Percentiles rank a stretch among this genome's conserved stretches.
phyloP scores from a whole-genome alignment of 2,888 invertebrate species.

The Macrophya alboannulata region DNA sequence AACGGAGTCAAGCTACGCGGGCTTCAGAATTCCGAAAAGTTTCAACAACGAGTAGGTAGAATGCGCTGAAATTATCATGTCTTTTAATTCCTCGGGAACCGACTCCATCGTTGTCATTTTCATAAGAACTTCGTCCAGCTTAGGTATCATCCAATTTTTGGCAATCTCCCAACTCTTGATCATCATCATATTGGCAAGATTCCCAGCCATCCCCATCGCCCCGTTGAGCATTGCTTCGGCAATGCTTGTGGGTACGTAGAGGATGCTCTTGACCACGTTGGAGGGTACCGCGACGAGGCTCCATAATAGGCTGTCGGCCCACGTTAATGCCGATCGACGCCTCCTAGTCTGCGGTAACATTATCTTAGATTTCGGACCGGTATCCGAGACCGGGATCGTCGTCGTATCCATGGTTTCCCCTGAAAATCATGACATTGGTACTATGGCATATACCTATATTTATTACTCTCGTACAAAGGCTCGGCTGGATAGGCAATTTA shows the following conservation, averaged over 20 bases:
- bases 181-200: not conserved
- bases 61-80: constrained; percentile 57
- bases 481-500: no score
- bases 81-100: constrained; percentile 58
- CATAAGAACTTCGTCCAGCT: constrained; percentile 59
- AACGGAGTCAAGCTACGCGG: not conserved
- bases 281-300: constrained; percentile 1
- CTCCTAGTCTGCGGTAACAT: not conserved
- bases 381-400: not conserved
- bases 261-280: constrained; percentile 28
- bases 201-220: not conserved
- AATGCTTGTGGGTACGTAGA: constrained; percentile 22
- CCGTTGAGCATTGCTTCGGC: not conserved
- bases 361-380: not conserved
- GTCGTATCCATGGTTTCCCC: not conserved
- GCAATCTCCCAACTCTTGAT: constrained; percentile 50
- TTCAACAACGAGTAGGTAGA: constrained; percentile 61
- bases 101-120: constrained; percentile 45
- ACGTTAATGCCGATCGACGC: not conserved
- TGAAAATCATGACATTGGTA: not conserved
- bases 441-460: not conserved
- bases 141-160: constrained; percentile 62
- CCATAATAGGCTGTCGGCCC: not conserved
- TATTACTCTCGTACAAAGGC: not conserved
- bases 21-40: constrained; percentile 59